Conservation (phyloP, 2,888 invertebrate species). For the Lycia hirtaria region DNA sequence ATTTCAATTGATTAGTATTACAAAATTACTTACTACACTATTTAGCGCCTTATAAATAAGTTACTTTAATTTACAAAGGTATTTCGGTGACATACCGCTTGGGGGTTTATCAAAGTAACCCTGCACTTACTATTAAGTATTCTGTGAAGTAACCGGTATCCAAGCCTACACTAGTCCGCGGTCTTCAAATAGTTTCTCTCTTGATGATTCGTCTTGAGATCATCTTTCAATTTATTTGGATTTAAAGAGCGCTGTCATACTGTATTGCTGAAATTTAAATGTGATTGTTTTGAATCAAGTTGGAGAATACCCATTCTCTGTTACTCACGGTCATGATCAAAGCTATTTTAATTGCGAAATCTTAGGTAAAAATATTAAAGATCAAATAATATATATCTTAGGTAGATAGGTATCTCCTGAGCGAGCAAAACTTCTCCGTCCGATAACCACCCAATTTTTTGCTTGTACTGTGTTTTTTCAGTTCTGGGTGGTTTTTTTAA, state of each 20-base stretch:
- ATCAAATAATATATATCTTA: too few species aligned
- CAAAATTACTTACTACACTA: not conserved
- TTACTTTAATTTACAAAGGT: conserved; percentile 24
- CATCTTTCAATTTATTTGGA: not conserved
- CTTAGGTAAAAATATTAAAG: too few species aligned
- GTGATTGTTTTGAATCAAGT: not conserved
- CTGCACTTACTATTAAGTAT: too few species aligned
- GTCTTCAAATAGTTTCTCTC: conserved; percentile 9
- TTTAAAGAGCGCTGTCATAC: not conserved
- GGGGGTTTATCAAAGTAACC: conserved; percentile 17
- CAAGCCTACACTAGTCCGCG: conserved; percentile 6
- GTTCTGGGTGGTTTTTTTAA: too few species aligned
- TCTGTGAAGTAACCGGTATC: too few species aligned
- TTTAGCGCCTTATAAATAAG: not conserved
- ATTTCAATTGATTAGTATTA: not conserved
- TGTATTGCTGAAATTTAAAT: not conserved
- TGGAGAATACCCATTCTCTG: not conserved
- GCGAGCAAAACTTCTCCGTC: too few species aligned
- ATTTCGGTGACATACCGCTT: conserved; percentile 12
- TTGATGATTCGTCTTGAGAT: not conserved
- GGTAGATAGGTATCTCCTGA: too few species aligned
- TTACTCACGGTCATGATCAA: not conserved
- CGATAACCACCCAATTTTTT: too few species aligned
- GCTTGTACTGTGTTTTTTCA: too few species aligned
- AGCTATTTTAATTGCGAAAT: not conserved